These are phyloP conservation scores for Botia almorhae DNA, from an alignment of 2,797 vertebrate genomes.

Conservation along the genomic window DNA sequence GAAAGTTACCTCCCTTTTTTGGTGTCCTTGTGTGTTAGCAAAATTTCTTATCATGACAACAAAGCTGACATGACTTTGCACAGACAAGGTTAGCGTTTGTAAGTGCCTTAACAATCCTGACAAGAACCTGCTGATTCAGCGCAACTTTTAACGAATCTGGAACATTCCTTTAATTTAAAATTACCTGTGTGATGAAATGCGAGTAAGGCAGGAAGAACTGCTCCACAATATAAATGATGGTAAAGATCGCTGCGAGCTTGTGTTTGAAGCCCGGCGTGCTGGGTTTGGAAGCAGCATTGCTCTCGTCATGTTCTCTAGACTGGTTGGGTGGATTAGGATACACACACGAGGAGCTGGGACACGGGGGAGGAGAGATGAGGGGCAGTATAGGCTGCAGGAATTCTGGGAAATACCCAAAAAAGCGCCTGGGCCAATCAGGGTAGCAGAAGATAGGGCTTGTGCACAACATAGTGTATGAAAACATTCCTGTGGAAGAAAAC, in stretches of 20 bases:
- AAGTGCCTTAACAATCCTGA: too few species aligned
- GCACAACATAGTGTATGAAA: constrained; percentile 91
- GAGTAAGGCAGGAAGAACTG: constrained; percentile 95
- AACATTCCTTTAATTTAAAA: neutral
- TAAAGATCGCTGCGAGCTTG: constrained; percentile 83
- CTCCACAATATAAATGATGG: constrained; percentile 85
- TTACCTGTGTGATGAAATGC: constrained; percentile 93
- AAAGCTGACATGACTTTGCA: too few species aligned
- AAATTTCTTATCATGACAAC: too few species aligned
- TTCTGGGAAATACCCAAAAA: constrained; percentile 77
- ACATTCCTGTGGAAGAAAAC: constrained; percentile 78
- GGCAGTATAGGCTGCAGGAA: constrained; percentile 78
- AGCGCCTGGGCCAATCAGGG: constrained; percentile 85
- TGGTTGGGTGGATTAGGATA: constrained; percentile 68
- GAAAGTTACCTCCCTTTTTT: too few species aligned
- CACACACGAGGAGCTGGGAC: constrained; percentile 82
- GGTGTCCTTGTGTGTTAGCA: too few species aligned
- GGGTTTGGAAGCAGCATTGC: constrained; percentile 55
- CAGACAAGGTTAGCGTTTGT: too few species aligned
- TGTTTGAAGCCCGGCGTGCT: constrained; percentile 77
- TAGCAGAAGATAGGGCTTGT: constrained; percentile 91
- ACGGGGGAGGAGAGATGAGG: constrained; percentile 58
- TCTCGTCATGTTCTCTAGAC: constrained; percentile 34
- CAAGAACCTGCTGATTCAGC: too few species aligned
- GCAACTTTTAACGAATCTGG: neutral